Conservation (phyloP, 2,113 vertebrate species). For the Rissa tridactyla region DNA sequence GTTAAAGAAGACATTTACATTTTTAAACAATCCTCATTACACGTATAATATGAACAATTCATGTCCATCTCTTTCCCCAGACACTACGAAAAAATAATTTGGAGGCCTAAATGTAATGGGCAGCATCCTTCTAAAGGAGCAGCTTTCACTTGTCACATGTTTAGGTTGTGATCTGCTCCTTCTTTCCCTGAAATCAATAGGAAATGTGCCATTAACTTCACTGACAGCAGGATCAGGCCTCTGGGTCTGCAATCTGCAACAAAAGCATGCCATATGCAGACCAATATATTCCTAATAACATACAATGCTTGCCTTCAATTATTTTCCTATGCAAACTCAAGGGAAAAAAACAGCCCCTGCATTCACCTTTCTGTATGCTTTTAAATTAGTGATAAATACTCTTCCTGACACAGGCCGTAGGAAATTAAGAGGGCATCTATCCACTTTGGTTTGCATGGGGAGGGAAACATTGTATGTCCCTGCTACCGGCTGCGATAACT, state of each 20-base stretch:
- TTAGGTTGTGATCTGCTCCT: background rate
- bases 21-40: background rate
- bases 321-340: constrained; percentile 32
- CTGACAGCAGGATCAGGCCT: background rate
- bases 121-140: background rate
- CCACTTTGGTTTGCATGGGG: background rate
- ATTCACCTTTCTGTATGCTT: background rate
- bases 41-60: background rate
- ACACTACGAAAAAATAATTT: background rate
- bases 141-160: background rate
- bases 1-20: background rate
- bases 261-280: background rate
- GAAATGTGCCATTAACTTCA: background rate
- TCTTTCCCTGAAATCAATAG: background rate
- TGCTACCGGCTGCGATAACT: background rate
- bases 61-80: background rate
- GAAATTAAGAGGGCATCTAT: background rate
- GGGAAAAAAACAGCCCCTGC: background rate
- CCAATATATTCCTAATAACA: background rate
- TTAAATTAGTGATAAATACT: constrained; percentile 11
- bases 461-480: background rate
- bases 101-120: background rate
- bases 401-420: background rate
- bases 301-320: background rate
- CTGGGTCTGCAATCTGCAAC: background rate